Evolutionary conservation across 2,888 invertebrate species (phyloP).

Genomic region (Hyles lineata): DNA sequence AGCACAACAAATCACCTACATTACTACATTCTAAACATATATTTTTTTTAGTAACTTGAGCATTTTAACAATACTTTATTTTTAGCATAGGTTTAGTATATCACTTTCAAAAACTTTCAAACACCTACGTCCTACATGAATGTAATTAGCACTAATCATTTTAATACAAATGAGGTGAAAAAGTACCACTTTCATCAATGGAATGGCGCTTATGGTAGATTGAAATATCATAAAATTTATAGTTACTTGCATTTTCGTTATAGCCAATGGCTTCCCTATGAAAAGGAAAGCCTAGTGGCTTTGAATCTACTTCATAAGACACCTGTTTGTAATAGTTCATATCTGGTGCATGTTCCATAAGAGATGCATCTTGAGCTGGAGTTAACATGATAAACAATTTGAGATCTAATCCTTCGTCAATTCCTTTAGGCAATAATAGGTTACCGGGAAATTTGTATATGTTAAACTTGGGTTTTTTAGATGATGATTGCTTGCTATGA

Average conservation of each 20-base stretch:
- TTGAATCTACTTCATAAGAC: constrained; percentile 56
- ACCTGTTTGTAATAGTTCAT: constrained; percentile 52
- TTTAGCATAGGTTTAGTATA: neutral
- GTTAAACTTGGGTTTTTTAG: constrained; percentile 54
- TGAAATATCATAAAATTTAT: constrained; percentile 68
- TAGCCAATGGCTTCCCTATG: constrained; percentile 59
- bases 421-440: constrained; percentile 69
- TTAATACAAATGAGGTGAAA: constrained; percentile 65
- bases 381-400: constrained; percentile 73
- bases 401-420: constrained; percentile 64
- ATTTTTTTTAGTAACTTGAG: constrained; percentile 13
- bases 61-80: neutral
- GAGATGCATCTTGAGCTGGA: constrained; percentile 49
- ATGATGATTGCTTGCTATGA: constrained; percentile 33
- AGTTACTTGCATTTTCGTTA: constrained; percentile 58
- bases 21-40: neutral
- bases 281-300: constrained; percentile 77
- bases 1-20: neutral
- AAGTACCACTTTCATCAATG: constrained; percentile 53
- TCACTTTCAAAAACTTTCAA: neutral
- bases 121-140: constrained; percentile 4
- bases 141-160: constrained; percentile 56
- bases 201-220: constrained; percentile 62
- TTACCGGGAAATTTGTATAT: constrained; percentile 72
- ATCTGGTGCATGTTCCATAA: constrained; percentile 44